Percentiles rank a stretch among this genome's conserved stretches.
phyloP scores from a whole-genome alignment of 2,797 vertebrate genomes.

The Dicrostonyx torquatus region DNA sequence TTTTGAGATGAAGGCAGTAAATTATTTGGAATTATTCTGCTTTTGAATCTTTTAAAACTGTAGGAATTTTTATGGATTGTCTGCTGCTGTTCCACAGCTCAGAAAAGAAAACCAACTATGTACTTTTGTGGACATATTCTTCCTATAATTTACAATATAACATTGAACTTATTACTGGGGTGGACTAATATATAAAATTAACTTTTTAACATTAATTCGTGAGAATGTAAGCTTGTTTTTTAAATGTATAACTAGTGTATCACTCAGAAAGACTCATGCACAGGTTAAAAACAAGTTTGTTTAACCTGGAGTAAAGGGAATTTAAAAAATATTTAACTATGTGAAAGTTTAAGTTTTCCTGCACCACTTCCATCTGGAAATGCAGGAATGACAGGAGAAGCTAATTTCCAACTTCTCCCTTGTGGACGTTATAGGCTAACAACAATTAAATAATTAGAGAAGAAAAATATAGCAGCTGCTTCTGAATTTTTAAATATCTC shows the following conservation, averaged over 20 bases:
- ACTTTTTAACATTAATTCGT: neutral
- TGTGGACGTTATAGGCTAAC: neutral
- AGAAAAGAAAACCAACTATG: conserved; percentile 29
- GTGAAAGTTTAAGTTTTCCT: conserved; percentile 32
- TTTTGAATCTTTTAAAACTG: conserved; percentile 4
- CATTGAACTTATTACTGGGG: neutral
- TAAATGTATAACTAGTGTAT: neutral
- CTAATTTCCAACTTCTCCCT: neutral
- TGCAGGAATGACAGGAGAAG: neutral
- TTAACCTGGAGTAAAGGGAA: neutral
- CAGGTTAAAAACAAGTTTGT: neutral
- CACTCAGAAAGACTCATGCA: neutral
- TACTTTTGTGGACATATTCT: conserved; percentile 14
- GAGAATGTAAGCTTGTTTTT: conserved; percentile 14
- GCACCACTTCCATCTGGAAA: neutral
- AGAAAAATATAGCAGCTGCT: neutral
- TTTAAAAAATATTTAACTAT: conserved; percentile 39
- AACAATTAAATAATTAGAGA: neutral
- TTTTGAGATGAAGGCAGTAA: neutral
- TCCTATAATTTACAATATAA: conserved; percentile 18
- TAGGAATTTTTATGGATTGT: neutral
- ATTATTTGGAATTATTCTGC: neutral
- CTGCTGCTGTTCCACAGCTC: neutral
- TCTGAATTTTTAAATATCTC: conserved; percentile 19
- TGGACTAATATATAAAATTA: neutral